Evolutionary conservation across 2,797 vertebrate genomes (phyloP).

Genomic region (Syndactyla subalaris): DNA sequence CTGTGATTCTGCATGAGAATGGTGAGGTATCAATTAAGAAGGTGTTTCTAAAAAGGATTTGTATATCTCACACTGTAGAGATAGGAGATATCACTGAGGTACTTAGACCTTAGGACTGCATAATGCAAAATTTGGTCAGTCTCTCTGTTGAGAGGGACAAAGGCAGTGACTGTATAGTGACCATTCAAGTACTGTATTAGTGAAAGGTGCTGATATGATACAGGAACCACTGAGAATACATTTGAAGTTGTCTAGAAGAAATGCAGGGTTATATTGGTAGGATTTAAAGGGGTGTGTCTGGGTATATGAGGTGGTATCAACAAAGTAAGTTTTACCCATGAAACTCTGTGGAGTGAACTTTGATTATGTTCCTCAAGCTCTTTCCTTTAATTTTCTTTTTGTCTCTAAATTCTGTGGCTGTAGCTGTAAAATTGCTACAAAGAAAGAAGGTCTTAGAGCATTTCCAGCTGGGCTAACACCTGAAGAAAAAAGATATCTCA

Average conservation of each 20-base stretch:
- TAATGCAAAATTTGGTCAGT: not conserved
- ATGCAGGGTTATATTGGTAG: not conserved
- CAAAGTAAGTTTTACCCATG: not conserved
- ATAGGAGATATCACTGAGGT: not conserved
- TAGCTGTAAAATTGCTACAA: not conserved
- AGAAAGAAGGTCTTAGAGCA: not conserved
- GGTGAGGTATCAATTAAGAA: not conserved
- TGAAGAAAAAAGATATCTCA: not conserved
- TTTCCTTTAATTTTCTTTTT: slow-evolving; percentile 32
- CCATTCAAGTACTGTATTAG: not conserved
- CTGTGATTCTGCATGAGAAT: not conserved
- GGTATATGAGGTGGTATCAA: not conserved
- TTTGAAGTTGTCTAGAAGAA: not conserved
- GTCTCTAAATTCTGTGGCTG: not conserved
- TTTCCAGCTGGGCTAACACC: not conserved
- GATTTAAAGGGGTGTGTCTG: not conserved
- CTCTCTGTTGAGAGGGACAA: not conserved
- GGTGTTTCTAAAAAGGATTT: not conserved
- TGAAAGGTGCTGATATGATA: not conserved
- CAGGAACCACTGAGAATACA: not conserved
- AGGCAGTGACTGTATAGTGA: not conserved
- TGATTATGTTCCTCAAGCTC: not conserved
- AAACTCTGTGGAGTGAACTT: not conserved
- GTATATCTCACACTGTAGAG: not conserved
- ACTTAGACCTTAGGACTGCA: not conserved